Conservation (phyloP, 2,113 vertebrate genomes). For the Mohoua ochrocephala region DNA sequence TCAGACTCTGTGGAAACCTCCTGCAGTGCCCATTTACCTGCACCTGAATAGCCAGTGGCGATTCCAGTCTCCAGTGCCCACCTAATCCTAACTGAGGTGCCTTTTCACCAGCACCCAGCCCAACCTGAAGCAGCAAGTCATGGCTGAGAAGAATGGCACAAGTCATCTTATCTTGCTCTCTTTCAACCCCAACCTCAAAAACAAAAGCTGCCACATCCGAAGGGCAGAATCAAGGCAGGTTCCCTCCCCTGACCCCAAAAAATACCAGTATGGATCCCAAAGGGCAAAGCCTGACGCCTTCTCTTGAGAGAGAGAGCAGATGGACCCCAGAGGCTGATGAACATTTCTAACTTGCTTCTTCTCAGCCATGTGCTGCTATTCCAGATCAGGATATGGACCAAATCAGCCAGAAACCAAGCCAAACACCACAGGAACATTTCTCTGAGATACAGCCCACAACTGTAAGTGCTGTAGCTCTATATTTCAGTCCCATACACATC, state of each 20-base stretch:
- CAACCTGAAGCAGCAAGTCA: slow-evolving; percentile 41
- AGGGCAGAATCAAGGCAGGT: not conserved
- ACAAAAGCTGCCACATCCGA: not conserved
- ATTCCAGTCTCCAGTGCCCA: slow-evolving; percentile 23
- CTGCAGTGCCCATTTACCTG: slow-evolving; percentile 25
- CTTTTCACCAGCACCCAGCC: not conserved
- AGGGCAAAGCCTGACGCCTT: not conserved
- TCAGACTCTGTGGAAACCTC: not conserved
- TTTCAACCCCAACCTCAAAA: not conserved
- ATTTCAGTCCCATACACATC: not conserved
- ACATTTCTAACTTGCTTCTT: not conserved
- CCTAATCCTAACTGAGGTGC: not conserved
- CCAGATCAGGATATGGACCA: slow-evolving; percentile 38
- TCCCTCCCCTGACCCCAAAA: not conserved
- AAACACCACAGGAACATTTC: slow-evolving; percentile 13
- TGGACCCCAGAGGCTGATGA: not conserved
- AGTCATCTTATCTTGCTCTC: not conserved
- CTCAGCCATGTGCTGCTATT: slow-evolving; percentile 43
- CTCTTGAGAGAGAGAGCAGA: not conserved
- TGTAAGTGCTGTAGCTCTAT: not conserved
- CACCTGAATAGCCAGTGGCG: not conserved
- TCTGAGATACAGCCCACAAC: not conserved
- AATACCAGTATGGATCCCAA: not conserved
- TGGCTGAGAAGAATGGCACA: slow-evolving; percentile 23
- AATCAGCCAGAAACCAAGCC: slow-evolving; percentile 61